Evolutionary conservation across 1,140 invertebrate species (phyloP).

Genomic region (Mesaphorura yosii): DNA sequence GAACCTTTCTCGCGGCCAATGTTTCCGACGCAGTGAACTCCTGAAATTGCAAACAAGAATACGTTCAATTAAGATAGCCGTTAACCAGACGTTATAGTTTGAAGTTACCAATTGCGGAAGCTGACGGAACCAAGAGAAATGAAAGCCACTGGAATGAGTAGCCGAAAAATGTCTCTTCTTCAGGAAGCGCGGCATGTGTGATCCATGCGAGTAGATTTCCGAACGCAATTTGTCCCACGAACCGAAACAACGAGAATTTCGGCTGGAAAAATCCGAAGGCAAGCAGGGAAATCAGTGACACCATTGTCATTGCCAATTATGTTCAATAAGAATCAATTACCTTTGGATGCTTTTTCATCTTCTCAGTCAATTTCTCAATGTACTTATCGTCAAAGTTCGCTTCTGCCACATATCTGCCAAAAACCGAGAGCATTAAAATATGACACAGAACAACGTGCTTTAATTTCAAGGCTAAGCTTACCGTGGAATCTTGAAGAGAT

Average conservation of each 20-base stretch:
- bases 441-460: neutral
- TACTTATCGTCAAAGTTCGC: slow-evolving; percentile 66
- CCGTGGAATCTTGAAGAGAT: slow-evolving; percentile 69
- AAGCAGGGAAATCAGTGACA: slow-evolving; percentile 3
- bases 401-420: slow-evolving; percentile 60
- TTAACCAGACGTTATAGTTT: too few species aligned
- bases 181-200: slow-evolving; percentile 59
- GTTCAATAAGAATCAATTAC: slow-evolving; percentile 36
- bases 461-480: neutral
- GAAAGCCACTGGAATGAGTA: slow-evolving; percentile 55
- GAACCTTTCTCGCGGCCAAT: slow-evolving; percentile 65
- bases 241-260: slow-evolving; percentile 60
- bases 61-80: slow-evolving; percentile 10
- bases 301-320: slow-evolving; percentile 2
- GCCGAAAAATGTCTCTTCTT: slow-evolving; percentile 55
- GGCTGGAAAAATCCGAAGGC: slow-evolving; percentile 48
- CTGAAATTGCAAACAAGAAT: slow-evolving; percentile 40
- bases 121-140: slow-evolving; percentile 58
- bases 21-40: slow-evolving; percentile 79
- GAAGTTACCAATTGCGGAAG: slow-evolving; percentile 57
- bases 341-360: slow-evolving; percentile 51
- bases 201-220: slow-evolving; percentile 69
- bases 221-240: slow-evolving; percentile 61
- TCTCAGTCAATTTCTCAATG: slow-evolving; percentile 50
- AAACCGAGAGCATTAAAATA: slow-evolving; percentile 4